Conservation (phyloP, 2,113 vertebrate genomes). For the Ammospiza nelsoni region DNA sequence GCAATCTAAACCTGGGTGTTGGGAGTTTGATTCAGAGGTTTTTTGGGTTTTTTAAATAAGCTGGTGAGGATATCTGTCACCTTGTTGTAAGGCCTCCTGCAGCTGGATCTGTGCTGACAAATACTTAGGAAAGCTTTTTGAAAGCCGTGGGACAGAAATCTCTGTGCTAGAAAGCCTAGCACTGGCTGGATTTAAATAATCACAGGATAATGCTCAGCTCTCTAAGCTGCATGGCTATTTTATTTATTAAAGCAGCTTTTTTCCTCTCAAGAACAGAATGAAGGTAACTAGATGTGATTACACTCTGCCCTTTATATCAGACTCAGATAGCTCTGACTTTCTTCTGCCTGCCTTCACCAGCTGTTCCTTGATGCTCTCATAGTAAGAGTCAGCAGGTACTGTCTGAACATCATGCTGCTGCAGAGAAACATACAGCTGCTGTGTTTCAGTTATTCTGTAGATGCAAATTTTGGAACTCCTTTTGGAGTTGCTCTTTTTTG, state of each 20-base stretch:
- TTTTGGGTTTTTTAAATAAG: neutral
- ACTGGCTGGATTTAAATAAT: slow-evolving; percentile 25
- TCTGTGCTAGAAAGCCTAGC: neutral
- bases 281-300: neutral
- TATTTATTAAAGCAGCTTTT: slow-evolving; percentile 29
- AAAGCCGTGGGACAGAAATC: neutral
- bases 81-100: neutral
- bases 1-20: neutral
- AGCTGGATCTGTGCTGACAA: neutral
- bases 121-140: neutral
- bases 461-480: neutral
- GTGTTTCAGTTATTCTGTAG: neutral
- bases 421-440: neutral
- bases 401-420: neutral
- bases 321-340: neutral
- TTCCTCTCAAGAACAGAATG: neutral
- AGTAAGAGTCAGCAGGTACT: neutral
- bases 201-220: neutral
- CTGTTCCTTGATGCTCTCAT: neutral
- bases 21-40: neutral
- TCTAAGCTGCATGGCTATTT: neutral
- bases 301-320: neutral
- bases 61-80: neutral
- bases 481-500: neutral
- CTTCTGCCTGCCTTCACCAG: neutral